Base-by-base conservation (phyloP, 2,888 invertebrate species). In the Drosophila melanosoma region DNA sequence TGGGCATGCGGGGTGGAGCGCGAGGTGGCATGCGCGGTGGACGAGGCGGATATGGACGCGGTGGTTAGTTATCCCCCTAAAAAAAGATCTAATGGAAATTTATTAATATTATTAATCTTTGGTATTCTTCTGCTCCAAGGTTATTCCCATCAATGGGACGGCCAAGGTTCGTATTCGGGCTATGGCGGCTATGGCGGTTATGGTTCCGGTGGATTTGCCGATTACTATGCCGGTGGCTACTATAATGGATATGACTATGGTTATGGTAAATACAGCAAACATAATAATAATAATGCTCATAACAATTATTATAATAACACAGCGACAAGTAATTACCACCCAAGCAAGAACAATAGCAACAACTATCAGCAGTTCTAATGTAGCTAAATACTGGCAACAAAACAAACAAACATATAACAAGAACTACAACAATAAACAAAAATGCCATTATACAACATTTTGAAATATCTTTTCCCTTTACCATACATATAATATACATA, bases 181-280 rank as follows among this genome's bases (percentile, higher is more conserved):
- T 95, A 96, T 85, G 95, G 96, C 83, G 95, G 96, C 11, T 95
- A 96, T 87, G 95, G 95, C 49, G 95, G 95, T 87, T 94, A 96
- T 87, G 96, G 92, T 83, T 82, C 90, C 78, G 95, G 95, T 78
- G 95, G 95, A 88, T 94, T 96, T 87, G 96, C 96, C 93, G 96
- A 96, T 84, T 96, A 96, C 91, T 96, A 96, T 93, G 95, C 95
- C 92, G 95, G 95, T 74, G 91, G 92, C 83, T 92, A 91, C 81
- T 92, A 93, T 89, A 95, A 96, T 89, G 95, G 96, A 91, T 95
- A 95, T 93, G 95, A 95, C 93, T 96, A 96, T 91, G 96, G 96
- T 94, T 93, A 92, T 91, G 92, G 92, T 92, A 92, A 92, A 93
- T 92, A 92, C 93, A 87, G 90, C 83, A 87, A 87, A 82, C 91